Percentiles rank a stretch among this genome's conserved stretches.
phyloP scores from a whole-genome alignment of 1,140 invertebrate species.

The Mizuhopecten yessoensis region DNA sequence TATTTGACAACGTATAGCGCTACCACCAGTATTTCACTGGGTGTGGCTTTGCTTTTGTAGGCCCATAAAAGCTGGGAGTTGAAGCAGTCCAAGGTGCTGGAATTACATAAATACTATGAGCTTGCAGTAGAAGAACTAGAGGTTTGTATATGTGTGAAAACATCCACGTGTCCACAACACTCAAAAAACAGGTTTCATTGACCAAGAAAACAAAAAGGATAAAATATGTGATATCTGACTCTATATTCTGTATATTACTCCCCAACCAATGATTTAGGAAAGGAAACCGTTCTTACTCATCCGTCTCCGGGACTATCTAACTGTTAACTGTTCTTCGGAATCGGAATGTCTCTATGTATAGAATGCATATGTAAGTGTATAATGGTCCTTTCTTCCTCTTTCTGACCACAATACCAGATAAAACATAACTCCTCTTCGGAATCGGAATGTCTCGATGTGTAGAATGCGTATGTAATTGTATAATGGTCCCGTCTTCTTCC shows the following conservation, averaged over 20 bases:
- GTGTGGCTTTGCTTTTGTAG: constrained; percentile 83
- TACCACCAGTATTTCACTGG: constrained; percentile 44
- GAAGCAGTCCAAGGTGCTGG: constrained; percentile 89
- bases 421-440: background rate
- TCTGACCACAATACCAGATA: background rate
- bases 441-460: background rate
- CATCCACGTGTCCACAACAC: background rate
- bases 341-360: background rate
- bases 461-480: background rate
- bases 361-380: background rate
- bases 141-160: constrained; percentile 63
- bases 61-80: constrained; percentile 90
- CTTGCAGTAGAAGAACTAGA: constrained; percentile 75
- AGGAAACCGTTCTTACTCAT: background rate
- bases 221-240: background rate
- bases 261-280: background rate
- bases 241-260: background rate
- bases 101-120: constrained; percentile 86
- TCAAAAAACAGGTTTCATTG: background rate
- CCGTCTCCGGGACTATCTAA: background rate
- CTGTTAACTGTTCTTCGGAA: background rate
- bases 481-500: background rate
- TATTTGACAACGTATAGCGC: background rate
- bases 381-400: background rate
- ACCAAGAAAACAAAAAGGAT: background rate